Evolutionary conservation across 2,113 vertebrate species (phyloP).

Genomic region (Nasalis larvatus): DNA sequence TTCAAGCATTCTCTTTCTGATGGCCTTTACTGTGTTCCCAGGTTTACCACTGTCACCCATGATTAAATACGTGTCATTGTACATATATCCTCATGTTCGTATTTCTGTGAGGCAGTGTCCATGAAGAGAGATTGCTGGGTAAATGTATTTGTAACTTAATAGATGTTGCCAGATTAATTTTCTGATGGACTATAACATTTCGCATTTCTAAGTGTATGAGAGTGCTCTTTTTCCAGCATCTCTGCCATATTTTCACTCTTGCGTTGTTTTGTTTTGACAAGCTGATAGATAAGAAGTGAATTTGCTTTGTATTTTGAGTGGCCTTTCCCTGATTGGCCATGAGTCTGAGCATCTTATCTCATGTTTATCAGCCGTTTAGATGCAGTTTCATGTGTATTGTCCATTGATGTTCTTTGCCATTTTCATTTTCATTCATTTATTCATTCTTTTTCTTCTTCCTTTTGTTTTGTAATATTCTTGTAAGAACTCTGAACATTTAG

Average conservation of each 20-base stretch:
- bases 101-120: neutral
- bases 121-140: neutral
- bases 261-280: neutral
- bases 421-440: neutral
- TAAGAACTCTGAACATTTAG: neutral
- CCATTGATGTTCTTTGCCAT: neutral
- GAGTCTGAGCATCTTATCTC: neutral
- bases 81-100: neutral
- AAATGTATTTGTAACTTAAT: neutral
- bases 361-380: neutral
- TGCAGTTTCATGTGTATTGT: neutral
- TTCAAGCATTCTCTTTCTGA: neutral
- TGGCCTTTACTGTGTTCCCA: neutral
- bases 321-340: neutral
- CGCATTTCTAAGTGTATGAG: neutral
- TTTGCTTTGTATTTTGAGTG: neutral
- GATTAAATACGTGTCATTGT: neutral
- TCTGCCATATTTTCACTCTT: neutral
- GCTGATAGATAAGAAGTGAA: neutral
- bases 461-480: neutral
- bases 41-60: neutral
- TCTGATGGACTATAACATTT: neutral
- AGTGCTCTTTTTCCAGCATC: neutral
- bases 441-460: neutral
- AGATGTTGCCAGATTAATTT: neutral